A percentile compares a stretch with the other conserved stretches of the same genome.
Evolutionary conservation across 2,888 invertebrate genomes (phyloP).

Genomic region (Chymomyza amoena): DNA sequence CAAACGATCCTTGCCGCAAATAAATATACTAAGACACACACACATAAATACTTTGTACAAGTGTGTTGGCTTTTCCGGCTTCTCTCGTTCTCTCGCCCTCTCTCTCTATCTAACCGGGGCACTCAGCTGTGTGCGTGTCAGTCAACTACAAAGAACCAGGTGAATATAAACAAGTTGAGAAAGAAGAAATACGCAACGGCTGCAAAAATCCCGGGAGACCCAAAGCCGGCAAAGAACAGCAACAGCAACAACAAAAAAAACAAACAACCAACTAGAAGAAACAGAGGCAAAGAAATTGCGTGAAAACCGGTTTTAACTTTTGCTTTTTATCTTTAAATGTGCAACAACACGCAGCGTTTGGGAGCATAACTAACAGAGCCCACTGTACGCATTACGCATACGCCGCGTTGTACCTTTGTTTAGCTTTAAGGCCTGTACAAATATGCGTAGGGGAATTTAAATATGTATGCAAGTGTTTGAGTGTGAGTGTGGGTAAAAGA

Average conservation of each 20-base stretch:
- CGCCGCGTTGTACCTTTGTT: slow-evolving; percentile 43
- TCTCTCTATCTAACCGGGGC: neutral
- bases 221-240: slow-evolving; percentile 21
- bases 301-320: slow-evolving; percentile 73
- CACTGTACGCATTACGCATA: slow-evolving; percentile 59
- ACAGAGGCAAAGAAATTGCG: slow-evolving; percentile 63
- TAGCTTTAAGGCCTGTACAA: neutral
- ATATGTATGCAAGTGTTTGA: slow-evolving; percentile 27
- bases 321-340: slow-evolving; percentile 66
- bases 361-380: neutral
- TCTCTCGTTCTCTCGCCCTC: neutral
- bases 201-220: slow-evolving; percentile 31
- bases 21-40: slow-evolving; percentile 57
- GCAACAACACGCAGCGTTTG: slow-evolving; percentile 58
- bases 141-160: neutral
- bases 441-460: slow-evolving; percentile 16
- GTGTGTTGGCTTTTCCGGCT: slow-evolving; percentile 24
- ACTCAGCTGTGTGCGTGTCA: slow-evolving; percentile 11
- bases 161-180: neutral
- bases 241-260: neutral
- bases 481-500: too few relatives aligned
- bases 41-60: slow-evolving; percentile 22
- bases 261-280: slow-evolving; percentile 30
- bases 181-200: neutral
- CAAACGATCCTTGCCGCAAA: slow-evolving; percentile 26